A percentile compares a stretch with the other conserved stretches of the same genome.
Evolutionary conservation across 1,140 invertebrate genomes (phyloP).

Genomic region (Portunus trituberculatus): DNA sequence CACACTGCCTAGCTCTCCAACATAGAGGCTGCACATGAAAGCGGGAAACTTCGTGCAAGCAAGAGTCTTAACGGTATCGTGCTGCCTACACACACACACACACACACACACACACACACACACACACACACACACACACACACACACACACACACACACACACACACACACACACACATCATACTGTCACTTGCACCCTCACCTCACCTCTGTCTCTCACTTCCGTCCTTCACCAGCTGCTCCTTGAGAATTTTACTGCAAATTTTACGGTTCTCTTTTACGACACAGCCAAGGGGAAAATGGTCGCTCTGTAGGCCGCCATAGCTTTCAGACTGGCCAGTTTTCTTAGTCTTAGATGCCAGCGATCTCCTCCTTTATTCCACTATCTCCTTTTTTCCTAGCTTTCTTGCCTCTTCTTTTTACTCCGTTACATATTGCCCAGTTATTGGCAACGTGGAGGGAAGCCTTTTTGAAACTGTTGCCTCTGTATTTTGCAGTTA

Average conservation of each 20-base stretch:
- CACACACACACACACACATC: conserved; percentile 26
- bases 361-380: too few species aligned
- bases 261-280: neutral
- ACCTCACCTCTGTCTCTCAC: neutral
- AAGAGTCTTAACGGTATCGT: too few species aligned
- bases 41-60: too few species aligned
- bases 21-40: too few species aligned
- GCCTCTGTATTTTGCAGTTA: too few species aligned
- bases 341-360: neutral
- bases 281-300: neutral
- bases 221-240: neutral
- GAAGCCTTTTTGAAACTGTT: too few species aligned
- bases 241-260: conserved; percentile 22
- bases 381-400: neutral
- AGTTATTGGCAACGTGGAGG: neutral
- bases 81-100: neutral
- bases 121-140: conserved; percentile 41
- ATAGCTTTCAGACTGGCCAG: neutral
- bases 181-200: too few species aligned
- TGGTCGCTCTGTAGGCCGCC: neutral
- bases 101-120: conserved; percentile 41
- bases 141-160: conserved; percentile 41
- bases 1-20: too few species aligned
- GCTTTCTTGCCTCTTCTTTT: neutral
- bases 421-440: neutral